phyloP scores from a whole-genome alignment of 2,797 vertebrate genomes.

The Prionace glauca region DNA sequence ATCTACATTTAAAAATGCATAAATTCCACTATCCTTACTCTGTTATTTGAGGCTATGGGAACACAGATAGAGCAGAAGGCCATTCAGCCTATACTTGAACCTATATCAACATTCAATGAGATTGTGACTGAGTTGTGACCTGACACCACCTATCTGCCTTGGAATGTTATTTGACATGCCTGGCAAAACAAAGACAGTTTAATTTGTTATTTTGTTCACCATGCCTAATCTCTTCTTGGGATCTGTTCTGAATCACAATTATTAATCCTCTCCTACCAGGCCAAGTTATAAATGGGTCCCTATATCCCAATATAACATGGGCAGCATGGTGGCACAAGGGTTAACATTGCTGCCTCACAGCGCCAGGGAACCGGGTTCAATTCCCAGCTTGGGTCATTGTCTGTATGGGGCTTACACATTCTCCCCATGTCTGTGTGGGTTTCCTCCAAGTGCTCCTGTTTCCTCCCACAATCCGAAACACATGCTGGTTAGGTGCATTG shows the following conservation, averaged over 20 bases:
- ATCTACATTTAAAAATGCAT: neutral
- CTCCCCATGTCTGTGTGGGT: no score
- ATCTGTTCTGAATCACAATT: neutral
- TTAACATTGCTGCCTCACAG: no score
- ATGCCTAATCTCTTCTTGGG: neutral
- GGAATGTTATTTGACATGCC: neutral
- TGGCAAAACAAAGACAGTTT: neutral
- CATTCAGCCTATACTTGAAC: neutral
- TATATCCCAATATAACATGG: neutral
- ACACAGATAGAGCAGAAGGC: neutral
- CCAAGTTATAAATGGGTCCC: neutral
- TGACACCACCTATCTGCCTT: neutral
- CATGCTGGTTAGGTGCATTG: no score
- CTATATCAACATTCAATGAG: neutral
- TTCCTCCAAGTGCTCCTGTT: no score
- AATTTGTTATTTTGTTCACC: neutral
- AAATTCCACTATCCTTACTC: neutral
- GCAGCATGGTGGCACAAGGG: no score
- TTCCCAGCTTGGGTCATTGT: no score
- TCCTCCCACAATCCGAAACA: no score
- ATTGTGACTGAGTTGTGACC: neutral
- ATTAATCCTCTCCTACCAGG: neutral
- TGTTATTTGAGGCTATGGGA: neutral
- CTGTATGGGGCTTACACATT: no score
- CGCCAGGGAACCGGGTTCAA: no score